Evolutionary conservation across 1,140 invertebrate genomes (phyloP).

Genomic region (Lutraria rhynchaena): DNA sequence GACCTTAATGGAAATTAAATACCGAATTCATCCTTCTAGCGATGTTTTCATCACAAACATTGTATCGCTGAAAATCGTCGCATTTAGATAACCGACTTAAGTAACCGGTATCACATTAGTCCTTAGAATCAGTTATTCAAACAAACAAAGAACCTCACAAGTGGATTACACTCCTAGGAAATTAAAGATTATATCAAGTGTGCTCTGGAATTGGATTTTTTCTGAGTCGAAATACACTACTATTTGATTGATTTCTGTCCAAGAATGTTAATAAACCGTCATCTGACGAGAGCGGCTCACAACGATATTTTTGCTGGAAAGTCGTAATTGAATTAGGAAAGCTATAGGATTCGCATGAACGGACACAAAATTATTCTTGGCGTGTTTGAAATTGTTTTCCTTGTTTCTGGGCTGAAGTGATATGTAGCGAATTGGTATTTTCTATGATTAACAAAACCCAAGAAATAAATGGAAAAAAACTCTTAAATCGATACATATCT

Average conservation of each 20-base stretch:
- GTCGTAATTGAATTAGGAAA: slow-evolving; percentile 49
- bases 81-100: too few species aligned
- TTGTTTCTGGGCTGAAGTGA: neutral
- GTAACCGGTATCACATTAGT: too few species aligned
- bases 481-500: too few species aligned
- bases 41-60: too few species aligned
- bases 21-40: too few species aligned
- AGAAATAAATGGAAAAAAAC: too few species aligned
- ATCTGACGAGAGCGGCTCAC: neutral
- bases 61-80: too few species aligned
- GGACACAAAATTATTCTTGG: slow-evolving; percentile 22
- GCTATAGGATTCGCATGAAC: neutral
- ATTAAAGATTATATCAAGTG: slow-evolving; percentile 56
- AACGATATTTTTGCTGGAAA: slow-evolving; percentile 1
- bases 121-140: neutral
- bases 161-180: slow-evolving; percentile 41
- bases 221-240: slow-evolving; percentile 9
- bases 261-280: slow-evolving; percentile 30
- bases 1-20: too few species aligned
- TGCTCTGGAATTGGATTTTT: slow-evolving; percentile 45
- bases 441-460: too few species aligned
- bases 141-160: slow-evolving; percentile 30
- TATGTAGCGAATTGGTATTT: too few species aligned
- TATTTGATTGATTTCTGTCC: slow-evolving; percentile 24
- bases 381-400: slow-evolving; percentile 14